phyloP scores from a whole-genome alignment of 2,113 vertebrate genomes.

The Nothobranchius kuhntae region DNA sequence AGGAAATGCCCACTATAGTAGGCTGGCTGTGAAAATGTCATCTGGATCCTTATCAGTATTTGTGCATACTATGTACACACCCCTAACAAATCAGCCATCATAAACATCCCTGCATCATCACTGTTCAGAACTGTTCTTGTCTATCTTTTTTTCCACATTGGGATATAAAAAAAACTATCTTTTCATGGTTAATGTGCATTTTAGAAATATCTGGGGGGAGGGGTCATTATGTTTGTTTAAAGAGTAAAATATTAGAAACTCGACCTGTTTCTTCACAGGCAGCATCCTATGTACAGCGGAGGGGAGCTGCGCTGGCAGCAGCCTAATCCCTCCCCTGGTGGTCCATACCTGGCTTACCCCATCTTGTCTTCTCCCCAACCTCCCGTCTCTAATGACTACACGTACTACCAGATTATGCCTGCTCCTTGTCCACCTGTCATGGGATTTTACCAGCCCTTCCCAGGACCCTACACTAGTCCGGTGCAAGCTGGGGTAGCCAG shows the following conservation, averaged over 20 bases:
- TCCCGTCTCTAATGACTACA: constrained; percentile 92
- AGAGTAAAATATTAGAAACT: not conserved
- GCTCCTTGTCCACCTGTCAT: constrained; percentile 93
- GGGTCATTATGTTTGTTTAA: not conserved
- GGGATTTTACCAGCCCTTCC: constrained; percentile 97
- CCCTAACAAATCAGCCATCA: constrained; percentile 6
- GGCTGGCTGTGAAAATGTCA: constrained; percentile 63
- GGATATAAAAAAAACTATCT: too few species aligned
- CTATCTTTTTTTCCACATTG: too few species aligned
- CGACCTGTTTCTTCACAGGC: constrained; percentile 73
- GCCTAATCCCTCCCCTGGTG: constrained; percentile 85
- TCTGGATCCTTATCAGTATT: constrained; percentile 61
- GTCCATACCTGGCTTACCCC: constrained; percentile 94
- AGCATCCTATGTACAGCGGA: constrained; percentile 90
- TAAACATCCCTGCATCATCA: not conserved
- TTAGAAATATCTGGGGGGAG: not conserved
- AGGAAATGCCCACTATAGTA: constrained; percentile 73
- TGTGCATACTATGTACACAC: constrained; percentile 27
- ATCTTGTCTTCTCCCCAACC: constrained; percentile 92
- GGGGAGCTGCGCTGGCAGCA: constrained; percentile 96
- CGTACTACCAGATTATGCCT: constrained; percentile 96
- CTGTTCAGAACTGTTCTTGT: not conserved
- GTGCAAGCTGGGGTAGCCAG: constrained; percentile 86
- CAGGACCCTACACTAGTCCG: constrained; percentile 83
- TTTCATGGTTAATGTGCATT: not conserved